phyloP scores from a whole-genome alignment of 2,797 vertebrate species.

The Cyclopterus lumpus region DNA sequence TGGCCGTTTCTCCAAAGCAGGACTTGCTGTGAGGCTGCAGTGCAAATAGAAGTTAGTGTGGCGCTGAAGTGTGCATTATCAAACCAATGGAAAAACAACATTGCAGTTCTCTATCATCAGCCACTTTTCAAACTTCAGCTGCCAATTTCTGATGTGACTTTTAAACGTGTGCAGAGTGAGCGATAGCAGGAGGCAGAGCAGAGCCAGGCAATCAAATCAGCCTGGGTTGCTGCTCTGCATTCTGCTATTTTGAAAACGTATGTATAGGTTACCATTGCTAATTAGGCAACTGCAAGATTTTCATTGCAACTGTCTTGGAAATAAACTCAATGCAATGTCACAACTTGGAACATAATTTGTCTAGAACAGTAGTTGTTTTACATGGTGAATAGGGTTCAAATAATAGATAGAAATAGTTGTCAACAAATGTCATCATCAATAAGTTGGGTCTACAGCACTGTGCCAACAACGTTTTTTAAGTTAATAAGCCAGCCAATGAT shows the following conservation, averaged over 20 bases:
- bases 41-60: slow-evolving; percentile 36
- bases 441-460: background rate
- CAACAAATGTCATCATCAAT: background rate
- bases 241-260: slow-evolving; percentile 4
- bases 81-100: slow-evolving; percentile 31
- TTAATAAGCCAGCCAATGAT: no score
- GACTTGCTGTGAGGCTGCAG: slow-evolving; percentile 34
- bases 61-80: slow-evolving; percentile 18
- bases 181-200: background rate
- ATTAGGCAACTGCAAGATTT: background rate
- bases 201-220: slow-evolving; percentile 1
- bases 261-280: background rate
- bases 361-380: background rate
- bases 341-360: background rate
- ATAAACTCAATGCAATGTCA: background rate
- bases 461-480: no score
- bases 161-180: slow-evolving; percentile 2
- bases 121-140: slow-evolving; percentile 27
- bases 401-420: background rate
- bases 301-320: background rate
- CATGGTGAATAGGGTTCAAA: background rate
- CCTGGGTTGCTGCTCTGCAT: background rate
- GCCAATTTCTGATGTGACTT: slow-evolving; percentile 29
- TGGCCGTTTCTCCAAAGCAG: no score
- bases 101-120: slow-evolving; percentile 29